phyloP scores from a whole-genome alignment of 2,797 vertebrate genomes.

The Leptoclinus maculatus region DNA sequence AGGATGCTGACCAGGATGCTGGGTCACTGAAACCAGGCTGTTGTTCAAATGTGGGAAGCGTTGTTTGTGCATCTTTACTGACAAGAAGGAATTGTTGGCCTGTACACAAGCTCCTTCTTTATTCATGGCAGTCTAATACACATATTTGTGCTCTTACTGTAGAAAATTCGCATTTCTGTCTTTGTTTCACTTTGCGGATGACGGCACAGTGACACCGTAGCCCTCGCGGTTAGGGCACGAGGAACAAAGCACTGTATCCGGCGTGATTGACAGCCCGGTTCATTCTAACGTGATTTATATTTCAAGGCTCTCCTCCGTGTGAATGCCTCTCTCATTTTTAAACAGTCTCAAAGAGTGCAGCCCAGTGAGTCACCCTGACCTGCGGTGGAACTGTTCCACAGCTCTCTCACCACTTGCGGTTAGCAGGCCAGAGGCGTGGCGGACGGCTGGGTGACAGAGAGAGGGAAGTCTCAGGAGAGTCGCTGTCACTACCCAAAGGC shows the following conservation, averaged over 20 bases:
- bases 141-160: constrained; percentile 23
- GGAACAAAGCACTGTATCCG: constrained; percentile 33
- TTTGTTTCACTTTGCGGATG: constrained; percentile 34
- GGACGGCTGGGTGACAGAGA: constrained; percentile 52
- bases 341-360: constrained; percentile 51
- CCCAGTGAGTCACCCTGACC: constrained; percentile 66
- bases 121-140: constrained; percentile 20
- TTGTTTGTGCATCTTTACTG: constrained; percentile 40
- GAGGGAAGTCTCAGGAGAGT: constrained; percentile 58
- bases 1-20: constrained; percentile 42
- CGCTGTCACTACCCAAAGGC: constrained; percentile 61
- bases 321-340: constrained; percentile 69
- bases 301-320: constrained; percentile 65
- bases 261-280: constrained; percentile 78
- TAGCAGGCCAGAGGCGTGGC: constrained; percentile 48
- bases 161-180: constrained; percentile 38
- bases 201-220: constrained; percentile 41
- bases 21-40: constrained; percentile 56
- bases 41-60: constrained; percentile 27
- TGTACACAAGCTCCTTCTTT: constrained; percentile 10
- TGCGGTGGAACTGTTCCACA: constrained; percentile 50
- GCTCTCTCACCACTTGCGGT: constrained; percentile 60
- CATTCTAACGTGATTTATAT: constrained; percentile 80
- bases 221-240: constrained; percentile 22
- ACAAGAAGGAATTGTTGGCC: constrained; percentile 30